A percentile compares a stretch with the other conserved stretches of the same genome.
phyloP scores from a whole-genome alignment of 2,888 invertebrate genomes.

The Ophion ellenae region DNA sequence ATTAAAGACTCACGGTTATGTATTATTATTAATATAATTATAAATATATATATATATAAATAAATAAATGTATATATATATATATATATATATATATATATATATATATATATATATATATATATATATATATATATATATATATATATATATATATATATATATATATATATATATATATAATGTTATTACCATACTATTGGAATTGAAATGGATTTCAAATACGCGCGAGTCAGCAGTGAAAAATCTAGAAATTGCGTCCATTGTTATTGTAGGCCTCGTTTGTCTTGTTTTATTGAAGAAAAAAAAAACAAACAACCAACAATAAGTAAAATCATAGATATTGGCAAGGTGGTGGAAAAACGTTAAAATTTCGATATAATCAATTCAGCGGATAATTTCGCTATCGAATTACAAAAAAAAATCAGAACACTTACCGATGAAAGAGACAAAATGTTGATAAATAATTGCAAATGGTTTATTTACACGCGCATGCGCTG shows the following conservation, averaged over 20 bases:
- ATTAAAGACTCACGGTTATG: slow-evolving; percentile 55
- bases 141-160: slow-evolving; percentile 31
- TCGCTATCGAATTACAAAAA: slow-evolving; percentile 40
- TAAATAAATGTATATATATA: slow-evolving; percentile 43
- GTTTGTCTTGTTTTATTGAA: slow-evolving; percentile 46
- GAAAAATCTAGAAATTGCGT: slow-evolving; percentile 70
- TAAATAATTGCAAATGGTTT: slow-evolving; percentile 59
- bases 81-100: slow-evolving; percentile 46
- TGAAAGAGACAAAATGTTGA: slow-evolving; percentile 42
- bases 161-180: slow-evolving; percentile 50
- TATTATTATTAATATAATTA: slow-evolving; percentile 47
- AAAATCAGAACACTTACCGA: background rate
- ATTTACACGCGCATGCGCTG: slow-evolving; percentile 50
- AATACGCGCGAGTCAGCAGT: slow-evolving; percentile 31
- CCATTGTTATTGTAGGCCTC: slow-evolving; percentile 73
- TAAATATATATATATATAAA: slow-evolving; percentile 49
- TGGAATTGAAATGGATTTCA: slow-evolving; percentile 32
- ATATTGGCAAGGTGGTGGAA: slow-evolving; percentile 17
- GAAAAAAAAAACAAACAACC: slow-evolving; percentile 17
- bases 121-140: slow-evolving; percentile 42
- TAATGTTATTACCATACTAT: slow-evolving; percentile 39
- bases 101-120: slow-evolving; percentile 42
- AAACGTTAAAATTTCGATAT: slow-evolving; percentile 30
- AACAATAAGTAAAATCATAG: slow-evolving; percentile 43
- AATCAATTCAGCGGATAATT: slow-evolving; percentile 27